Evolutionary conservation across 2,113 vertebrate species (phyloP), one percentile per base, ranked within the genome.

Genomic region (Corythoichthys haematopterus): DNA sequence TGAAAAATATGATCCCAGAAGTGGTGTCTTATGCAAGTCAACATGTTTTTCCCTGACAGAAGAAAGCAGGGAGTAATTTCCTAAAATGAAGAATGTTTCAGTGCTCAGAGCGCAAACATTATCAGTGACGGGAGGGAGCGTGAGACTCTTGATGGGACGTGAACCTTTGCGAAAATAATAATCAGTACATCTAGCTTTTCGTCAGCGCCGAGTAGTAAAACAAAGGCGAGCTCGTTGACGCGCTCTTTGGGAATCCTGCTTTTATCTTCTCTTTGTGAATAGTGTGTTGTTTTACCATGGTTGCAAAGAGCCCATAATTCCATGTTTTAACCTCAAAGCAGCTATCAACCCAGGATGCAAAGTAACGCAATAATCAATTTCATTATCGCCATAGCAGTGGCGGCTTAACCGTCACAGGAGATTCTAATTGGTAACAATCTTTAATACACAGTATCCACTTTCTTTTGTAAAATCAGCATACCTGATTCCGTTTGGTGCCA

Each of bases 11-110:
- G 16, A 38, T 62, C 77, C 47, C 46, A 46, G 67, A n/a, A 63
- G 66, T 38, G 71, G 74, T 78, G 60, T 60, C 62, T 72, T 64
- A 13, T 75, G 84, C 75, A 80, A 83, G 78, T 66, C 79, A 78
- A 75, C 74, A 51, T 61, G 66, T 68, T 79, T 74, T 77, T 70
- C 66, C 76, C 62, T 75, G 68, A 76, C 77, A 80, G 72, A 70
- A 75, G 74, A 77, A 76, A 76, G 78, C 70, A 60, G 81, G 78
- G 78, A 57, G 35, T 35, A 14, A 57, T 57, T 35, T 57, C 10
- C 20, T 57, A 57, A 57, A 36, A 36, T 57, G 11, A 35, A 57
- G 55, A 35, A 12, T 57, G 55, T 55, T 55, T 55, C 53, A 6
- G n/a, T 53, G 51, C 46, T 47, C 11, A 28, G 52, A 10, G n/a